Evolutionary conservation across 2,797 vertebrate species (phyloP), one percentile per base, ranked within the genome.

Genomic region (Thamnophis elegans): DNA sequence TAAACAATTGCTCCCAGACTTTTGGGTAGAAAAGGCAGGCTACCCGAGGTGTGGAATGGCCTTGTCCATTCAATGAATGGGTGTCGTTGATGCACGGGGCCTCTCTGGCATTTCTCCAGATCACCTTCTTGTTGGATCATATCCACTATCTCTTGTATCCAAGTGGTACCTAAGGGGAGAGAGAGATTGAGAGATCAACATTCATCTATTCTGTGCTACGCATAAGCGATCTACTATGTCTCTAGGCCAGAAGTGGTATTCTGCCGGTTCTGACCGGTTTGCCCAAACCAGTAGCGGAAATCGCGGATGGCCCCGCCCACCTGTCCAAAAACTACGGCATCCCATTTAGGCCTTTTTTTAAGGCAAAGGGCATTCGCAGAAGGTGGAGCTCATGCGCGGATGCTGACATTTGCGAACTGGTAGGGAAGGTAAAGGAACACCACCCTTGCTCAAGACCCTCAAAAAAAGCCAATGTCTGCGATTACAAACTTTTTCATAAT

Each of bases 61-160:
- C 58, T 89, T 1, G 94, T 94, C 96, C 95, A 95, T 92, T 97
- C 96, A 0, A 96, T 91, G 91, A 96, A 95, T 0, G 96, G 96
- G 59, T 95, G 95, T 16, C 95, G 93, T 9, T 89, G 93, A 26
- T 97, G 94, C 32, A 96, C 92, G 3, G 93, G 51, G 5, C 86
- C 9, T 28, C 90, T 88, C 89, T 85, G 93, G 28, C 96, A 96
- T 90, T 95, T 96, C 91, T 94, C 88, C 73, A 95, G 5, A 10
- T 96, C 94, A 4, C 95, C 96, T 0, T 95, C 94, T 59, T 96
- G 95, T n/a, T 95, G 92, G 56, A 96, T 95, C 96, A 97, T 94
- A 62, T 96, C 96, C n/a, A 97, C 96, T 5, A 96, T 97, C 92
- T 97, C 96, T 90, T 97, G 96, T 78, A 96, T 96, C 97, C 96